Conservation (phyloP, 2,797 vertebrate genomes). For the Acanthopagrus latus region DNA sequence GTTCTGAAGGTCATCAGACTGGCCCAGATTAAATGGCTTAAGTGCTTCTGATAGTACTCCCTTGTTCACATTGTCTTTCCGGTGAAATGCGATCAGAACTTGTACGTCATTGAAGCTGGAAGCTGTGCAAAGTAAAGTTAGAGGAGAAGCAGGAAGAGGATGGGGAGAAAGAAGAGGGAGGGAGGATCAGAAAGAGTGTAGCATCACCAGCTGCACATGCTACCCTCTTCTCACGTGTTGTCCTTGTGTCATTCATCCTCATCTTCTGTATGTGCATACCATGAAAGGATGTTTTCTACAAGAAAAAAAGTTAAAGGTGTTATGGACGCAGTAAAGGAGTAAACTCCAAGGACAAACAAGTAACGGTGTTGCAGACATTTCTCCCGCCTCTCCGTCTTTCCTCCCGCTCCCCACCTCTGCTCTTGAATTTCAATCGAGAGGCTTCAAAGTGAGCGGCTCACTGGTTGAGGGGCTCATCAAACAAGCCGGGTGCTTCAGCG, state of each 20-base stretch:
- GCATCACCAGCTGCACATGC: neutral
- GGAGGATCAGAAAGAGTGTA: conserved; percentile 7
- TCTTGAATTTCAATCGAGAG: conserved; percentile 85
- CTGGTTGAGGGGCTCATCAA: conserved; percentile 77
- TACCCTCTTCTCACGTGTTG: neutral
- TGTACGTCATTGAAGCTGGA: conserved; percentile 31
- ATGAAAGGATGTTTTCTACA: neutral
- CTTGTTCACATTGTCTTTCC: conserved; percentile 43
- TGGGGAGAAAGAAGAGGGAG: neutral
- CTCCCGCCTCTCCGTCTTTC: conserved; percentile 7
- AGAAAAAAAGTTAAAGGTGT: neutral
- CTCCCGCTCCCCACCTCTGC: conserved; percentile 53
- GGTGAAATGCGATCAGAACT: conserved; percentile 60
- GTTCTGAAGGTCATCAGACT: conserved; percentile 15
- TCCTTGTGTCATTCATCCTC: neutral
- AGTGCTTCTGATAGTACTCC: conserved; percentile 9
- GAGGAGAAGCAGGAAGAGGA: conserved; percentile 41
- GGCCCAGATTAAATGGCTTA: conserved; percentile 6
- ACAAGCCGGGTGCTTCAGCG: conserved; percentile 59
- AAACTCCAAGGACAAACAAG: conserved; percentile 9
- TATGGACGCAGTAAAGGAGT: neutral
- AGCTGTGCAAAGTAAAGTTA: neutral
- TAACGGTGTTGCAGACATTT: neutral
- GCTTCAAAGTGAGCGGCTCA: conserved; percentile 86
- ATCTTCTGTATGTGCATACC: neutral